Base-by-base conservation (phyloP, 2,888 invertebrate species). In the Drosophila nigricruria region DNA sequence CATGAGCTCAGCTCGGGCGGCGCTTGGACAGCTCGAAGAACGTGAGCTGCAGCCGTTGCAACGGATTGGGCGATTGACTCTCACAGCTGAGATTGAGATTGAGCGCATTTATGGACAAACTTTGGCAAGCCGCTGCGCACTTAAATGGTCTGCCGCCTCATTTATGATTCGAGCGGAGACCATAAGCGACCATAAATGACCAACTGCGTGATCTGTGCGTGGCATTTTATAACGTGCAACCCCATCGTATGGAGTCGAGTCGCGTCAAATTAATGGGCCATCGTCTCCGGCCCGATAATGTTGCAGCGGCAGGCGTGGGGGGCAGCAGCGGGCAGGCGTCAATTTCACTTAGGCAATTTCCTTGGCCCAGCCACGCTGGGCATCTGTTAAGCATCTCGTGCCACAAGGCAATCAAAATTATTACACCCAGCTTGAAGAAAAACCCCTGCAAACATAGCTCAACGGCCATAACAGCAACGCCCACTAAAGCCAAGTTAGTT, bases 371-470 rank as follows among this genome's bases (percentile, higher is more conserved):
- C 27, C 30, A 14, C 27, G 20, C 23, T 54, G 62, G 32, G 25
- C 67, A 72, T 52, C 57, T 73, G 76, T 70, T 81, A 70, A 77
- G 77, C 83, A 82, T 87, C 80, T 88, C 86, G 88, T 88, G 86
- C 80, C 86, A 82, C 70, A 69, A 86, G 86, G 86, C 83, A 83
- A 87, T 87, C 88, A 88, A 82, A 82, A 86, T 81, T 79, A 84
- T 83, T 83, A 73, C 83, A 83, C 81, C 72, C 66, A 77, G 67
- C 76, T 40, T 25, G 8, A 58, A 65, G 49, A 45, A 71, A 67
- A 62, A 18, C 36, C 30, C 36, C 42, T 47, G 42, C 30, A 56
- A 32, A 43, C 42, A 43, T 20, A 42, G 25, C 14, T 57, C 45
- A 36, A 38, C 52, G 58, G 60, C 32, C 79, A 66, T 16, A 54